Evolutionary conservation across 2,113 vertebrate species (phyloP).

Genomic region (Ranitomeya variabilis): DNA sequence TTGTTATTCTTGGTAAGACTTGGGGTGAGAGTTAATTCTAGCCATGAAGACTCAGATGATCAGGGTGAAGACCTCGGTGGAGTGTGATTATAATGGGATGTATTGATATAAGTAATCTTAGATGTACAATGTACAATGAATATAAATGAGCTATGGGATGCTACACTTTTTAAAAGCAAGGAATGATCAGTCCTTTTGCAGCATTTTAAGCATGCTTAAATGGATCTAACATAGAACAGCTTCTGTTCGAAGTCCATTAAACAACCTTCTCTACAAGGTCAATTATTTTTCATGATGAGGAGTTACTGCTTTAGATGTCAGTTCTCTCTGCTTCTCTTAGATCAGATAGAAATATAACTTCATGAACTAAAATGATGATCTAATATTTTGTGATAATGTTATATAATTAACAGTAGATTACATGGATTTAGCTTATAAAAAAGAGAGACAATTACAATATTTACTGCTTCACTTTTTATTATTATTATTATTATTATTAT

Average conservation of each 20-base stretch:
- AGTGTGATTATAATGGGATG: conserved; percentile 46
- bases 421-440: too few species aligned
- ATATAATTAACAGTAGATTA: not conserved
- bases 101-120: conserved; percentile 40
- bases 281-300: conserved; percentile 33
- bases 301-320: conserved; percentile 20
- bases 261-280: conserved; percentile 33
- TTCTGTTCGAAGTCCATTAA: conserved; percentile 42
- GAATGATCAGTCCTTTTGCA: not conserved
- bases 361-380: not conserved
- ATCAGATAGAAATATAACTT: not conserved
- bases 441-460: too few species aligned
- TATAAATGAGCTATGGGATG: conserved; percentile 39
- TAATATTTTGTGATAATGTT: not conserved
- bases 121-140: conserved; percentile 39
- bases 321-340: not conserved
- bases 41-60: conserved; percentile 30
- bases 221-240: conserved; percentile 7
- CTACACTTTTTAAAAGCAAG: not conserved
- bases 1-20: conserved; percentile 32
- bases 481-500: too few species aligned
- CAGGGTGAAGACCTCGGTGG: conserved; percentile 36
- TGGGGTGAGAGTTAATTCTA: conserved; percentile 34
- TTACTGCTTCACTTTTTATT: too few species aligned
- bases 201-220: conserved; percentile 29